Evolutionary conservation across 2,113 vertebrate species (phyloP), one percentile per base, ranked within the genome.

Genomic region (Litocranius walleri): DNA sequence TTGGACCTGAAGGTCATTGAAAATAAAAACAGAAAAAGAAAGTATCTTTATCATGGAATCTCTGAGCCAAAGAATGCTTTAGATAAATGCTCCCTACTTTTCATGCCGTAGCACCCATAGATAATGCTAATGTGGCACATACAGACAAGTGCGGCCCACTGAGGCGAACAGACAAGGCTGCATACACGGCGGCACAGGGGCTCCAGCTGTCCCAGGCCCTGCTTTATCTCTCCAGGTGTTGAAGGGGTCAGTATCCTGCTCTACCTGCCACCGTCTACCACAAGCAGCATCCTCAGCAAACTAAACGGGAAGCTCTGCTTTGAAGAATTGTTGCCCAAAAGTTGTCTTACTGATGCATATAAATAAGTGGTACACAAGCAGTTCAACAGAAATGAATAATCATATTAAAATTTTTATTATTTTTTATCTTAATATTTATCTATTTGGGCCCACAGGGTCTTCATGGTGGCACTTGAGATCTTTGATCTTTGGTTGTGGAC

Each of bases 21-120:
- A 98, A 81, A 33, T 40, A 92, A 77, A 82, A 54, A 17, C 54
- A 71, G 59, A n/a, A 92, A 64, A 82, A 87, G 33, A 80, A 83
- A 83, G 45, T 7, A 27, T 25, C 29, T 54, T 23, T 74, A 12
- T 88, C 25, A 3, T 88, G 74, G 94, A 84, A 12, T 82, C 40
- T 78, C 36, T 64, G 2, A 59, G 5, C 17, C 25, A 59, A 43
- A 61, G 27, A 25, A 8, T 43, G 45, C n/a, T 52, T 45, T n/a
- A 50, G 52, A 17, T 25, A 12, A 80, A 1, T 2, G 43, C 27
- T 23, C 6, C 45, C 45, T 30, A 15, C 19, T 52, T 61, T 25
- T 36, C 83, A 10, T 45, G 71, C 52, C 3, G 3, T 30, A 48
- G 21, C 10, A 16, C 57, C 30, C 3, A 48, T 0, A 61, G 83